Percentiles rank a stretch among this genome's conserved stretches.
Conservation (phyloP, 2,797 vertebrate species). For the Hemitrygon akajei region DNA sequence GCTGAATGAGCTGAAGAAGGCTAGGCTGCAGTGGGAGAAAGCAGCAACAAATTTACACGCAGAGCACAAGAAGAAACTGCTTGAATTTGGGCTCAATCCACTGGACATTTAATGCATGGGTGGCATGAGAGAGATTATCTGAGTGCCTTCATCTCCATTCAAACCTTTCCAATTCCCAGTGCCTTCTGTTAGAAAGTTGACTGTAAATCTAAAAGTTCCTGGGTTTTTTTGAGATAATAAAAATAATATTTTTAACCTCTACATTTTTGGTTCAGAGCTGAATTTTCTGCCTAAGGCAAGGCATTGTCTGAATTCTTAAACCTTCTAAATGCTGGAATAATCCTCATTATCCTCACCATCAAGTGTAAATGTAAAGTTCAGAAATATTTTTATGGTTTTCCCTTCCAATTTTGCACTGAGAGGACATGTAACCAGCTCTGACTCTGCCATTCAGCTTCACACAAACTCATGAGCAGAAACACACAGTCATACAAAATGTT, state of each 20-base stretch:
- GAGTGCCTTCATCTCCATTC: background rate
- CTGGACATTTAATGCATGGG: slow-evolving; percentile 48
- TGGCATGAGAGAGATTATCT: background rate
- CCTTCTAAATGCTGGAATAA: background rate
- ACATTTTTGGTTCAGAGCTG: background rate
- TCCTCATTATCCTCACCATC: background rate
- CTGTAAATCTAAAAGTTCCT: background rate
- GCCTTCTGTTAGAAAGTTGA: background rate
- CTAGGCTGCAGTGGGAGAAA: slow-evolving; percentile 51
- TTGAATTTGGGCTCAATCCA: slow-evolving; percentile 58
- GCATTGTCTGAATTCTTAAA: background rate
- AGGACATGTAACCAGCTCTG: background rate
- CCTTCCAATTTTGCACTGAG: background rate
- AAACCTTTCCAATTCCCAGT: background rate
- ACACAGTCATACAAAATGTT: background rate
- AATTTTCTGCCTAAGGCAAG: background rate
- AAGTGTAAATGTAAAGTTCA: background rate
- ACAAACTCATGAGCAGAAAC: background rate
- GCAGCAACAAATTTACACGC: slow-evolving; percentile 45
- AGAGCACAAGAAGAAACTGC: slow-evolving; percentile 54
- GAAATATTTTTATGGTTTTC: background rate
- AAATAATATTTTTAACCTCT: background rate
- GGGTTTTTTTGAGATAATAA: background rate
- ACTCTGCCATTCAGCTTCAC: background rate
- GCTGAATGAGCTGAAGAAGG: slow-evolving; percentile 52